Evolutionary conservation across 2,888 invertebrate species (phyloP), one percentile per base, ranked within the genome.

Genomic region (Amblyjoppa proteus): DNA sequence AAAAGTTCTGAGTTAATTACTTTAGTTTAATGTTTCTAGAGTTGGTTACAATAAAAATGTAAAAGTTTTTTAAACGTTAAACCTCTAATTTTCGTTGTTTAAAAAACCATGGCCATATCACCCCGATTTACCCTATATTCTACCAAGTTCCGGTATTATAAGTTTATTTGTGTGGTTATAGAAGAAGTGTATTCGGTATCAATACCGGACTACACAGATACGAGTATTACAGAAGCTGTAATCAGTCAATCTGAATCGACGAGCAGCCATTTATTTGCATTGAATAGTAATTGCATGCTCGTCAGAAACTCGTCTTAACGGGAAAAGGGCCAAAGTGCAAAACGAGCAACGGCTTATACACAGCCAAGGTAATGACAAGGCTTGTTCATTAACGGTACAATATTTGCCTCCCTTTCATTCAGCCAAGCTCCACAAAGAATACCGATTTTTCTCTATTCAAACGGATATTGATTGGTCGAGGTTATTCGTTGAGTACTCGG

Each of bases 381-480:
- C 77, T 83, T 73, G 77, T 83, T 83, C 73, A 73, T 77, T 49
- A 83, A 73, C 71, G 73, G 68, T 71, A 41, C 73, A 68, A 56
- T 45, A 68, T 66, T 11, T 20, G 38, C 38, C 41, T 45, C 56
- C 66, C 77, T 66, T 83, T 78, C 77, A 73, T 77, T 73, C 77
- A 41, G 11, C 68, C 49, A 56, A 49, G 68, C 31, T 53, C 34
- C 58, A 61, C 69, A n/a, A 56, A 56, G 45, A 71, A 41, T 73
- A 73, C 73, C 66, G 82, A 83, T 77, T 73, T 73, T 68, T 13
- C 77, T 73, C 77, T 68, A 73, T 83, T 73, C 71, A 56, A 83
- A 68, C 73, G 73, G 34, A 77, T 78, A 83, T 83, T 66, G 77
- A 64, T 20, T 20, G 20, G 20, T 70, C 38, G 53, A n/a, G 53